Percentiles rank a stretch among this genome's conserved stretches.
Conservation (phyloP, 2,888 invertebrate genomes). For the Sphecodes monilicornis region DNA sequence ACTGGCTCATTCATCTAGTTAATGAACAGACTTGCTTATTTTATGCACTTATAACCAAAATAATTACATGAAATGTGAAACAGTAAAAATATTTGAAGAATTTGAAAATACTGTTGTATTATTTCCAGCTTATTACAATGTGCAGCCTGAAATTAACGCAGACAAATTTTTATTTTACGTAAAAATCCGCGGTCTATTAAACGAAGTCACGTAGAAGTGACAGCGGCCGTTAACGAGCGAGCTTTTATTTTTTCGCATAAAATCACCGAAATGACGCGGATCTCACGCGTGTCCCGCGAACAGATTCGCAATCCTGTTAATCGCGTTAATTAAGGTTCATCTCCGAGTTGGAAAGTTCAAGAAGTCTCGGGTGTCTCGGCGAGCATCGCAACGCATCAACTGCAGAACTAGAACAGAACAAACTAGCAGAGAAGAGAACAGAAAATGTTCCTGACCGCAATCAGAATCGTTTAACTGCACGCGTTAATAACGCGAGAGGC, state of each 20-base stretch:
- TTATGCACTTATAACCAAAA: no score
- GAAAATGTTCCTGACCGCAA: slow-evolving; percentile 5
- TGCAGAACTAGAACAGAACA: slow-evolving; percentile 3
- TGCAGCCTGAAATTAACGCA: no score
- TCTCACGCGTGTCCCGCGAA: not conserved
- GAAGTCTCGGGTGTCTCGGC: slow-evolving; percentile 1
- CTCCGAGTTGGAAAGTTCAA: slow-evolving; percentile 9
- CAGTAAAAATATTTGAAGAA: no score
- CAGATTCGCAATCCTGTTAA: slow-evolving; percentile 7
- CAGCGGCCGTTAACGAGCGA: no score
- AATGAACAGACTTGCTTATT: no score
- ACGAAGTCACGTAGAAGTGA: no score
- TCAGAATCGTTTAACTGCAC: slow-evolving; percentile 29
- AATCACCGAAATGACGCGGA: not conserved
- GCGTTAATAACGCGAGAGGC: slow-evolving; percentile 15
- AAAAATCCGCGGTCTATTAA: no score
- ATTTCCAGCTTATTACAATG: no score
- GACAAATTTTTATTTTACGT: no score
- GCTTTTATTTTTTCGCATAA: not conserved
- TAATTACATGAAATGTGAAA: no score
- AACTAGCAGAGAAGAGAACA: not conserved
- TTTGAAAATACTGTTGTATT: no score
- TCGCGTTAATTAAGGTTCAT: not conserved
- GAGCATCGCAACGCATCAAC: not conserved
- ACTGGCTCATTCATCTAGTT: no score